Percentiles rank a stretch among this genome's conserved stretches.
Conservation (phyloP, 1,140 invertebrate genomes). For the Leptinotarsa texana region DNA sequence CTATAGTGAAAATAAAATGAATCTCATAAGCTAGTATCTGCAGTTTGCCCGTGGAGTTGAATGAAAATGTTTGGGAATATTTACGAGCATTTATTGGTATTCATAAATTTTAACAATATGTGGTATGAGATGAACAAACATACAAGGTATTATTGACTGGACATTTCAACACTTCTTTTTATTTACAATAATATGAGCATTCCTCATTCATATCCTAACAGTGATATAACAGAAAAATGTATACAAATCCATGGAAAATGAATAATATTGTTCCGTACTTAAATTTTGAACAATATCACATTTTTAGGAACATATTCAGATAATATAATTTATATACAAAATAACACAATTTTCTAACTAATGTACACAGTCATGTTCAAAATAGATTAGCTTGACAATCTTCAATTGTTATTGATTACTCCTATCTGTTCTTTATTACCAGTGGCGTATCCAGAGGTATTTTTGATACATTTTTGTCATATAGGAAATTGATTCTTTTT, state of each 20-base stretch:
- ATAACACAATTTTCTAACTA: neutral
- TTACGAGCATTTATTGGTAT: conserved; percentile 48
- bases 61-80: neutral
- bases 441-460: too few species aligned
- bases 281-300: neutral
- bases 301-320: too few species aligned
- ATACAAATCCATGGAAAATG: neutral
- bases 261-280: neutral
- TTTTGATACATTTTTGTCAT: too few species aligned
- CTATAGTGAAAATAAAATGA: too few species aligned
- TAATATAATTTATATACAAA: conserved; percentile 1
- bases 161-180: conserved; percentile 55
- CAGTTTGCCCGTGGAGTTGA: too few species aligned
- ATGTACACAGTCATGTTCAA: neutral
- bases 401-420: too few species aligned
- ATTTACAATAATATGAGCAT: conserved; percentile 46
- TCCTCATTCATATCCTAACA: conserved; percentile 42
- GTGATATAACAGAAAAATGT: conserved; percentile 30
- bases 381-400: neutral
- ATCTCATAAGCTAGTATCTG: too few species aligned
- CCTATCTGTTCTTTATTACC: too few species aligned
- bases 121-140: conserved; percentile 53
- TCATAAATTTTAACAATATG: conserved; percentile 54
- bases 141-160: conserved; percentile 55
- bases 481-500: too few species aligned